A percentile compares a stretch with the other conserved stretches of the same genome.
Conservation (phyloP, 2,888 invertebrate genomes). For the Dryobotodes eremita region DNA sequence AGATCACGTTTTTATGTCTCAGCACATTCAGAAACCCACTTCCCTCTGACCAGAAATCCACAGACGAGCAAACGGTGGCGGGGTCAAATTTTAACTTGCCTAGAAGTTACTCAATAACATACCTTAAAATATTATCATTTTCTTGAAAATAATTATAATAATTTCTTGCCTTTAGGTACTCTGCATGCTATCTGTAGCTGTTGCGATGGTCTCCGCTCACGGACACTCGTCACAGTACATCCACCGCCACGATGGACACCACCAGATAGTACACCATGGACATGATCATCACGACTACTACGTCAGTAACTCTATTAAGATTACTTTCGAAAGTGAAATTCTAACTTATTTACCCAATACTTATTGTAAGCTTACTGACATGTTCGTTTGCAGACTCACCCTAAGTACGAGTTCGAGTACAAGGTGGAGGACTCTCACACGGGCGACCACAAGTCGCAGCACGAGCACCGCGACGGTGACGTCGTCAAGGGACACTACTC, state of each 20-base stretch:
- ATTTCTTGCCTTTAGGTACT: slow-evolving; percentile 37
- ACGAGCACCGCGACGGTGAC: too few species aligned
- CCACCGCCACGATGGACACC: slow-evolving; percentile 79
- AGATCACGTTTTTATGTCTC: not conserved
- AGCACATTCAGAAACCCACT: not conserved
- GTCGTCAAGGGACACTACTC: too few species aligned
- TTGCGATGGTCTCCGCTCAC: slow-evolving; percentile 41
- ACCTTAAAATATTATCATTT: not conserved
- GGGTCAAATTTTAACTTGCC: not conserved
- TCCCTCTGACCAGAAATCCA: too few species aligned
- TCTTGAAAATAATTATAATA: not conserved
- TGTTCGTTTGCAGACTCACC: too few species aligned
- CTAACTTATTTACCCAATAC: too few species aligned
- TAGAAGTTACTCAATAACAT: not conserved
- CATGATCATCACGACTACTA: slow-evolving; percentile 68
- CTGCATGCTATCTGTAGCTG: slow-evolving; percentile 42
- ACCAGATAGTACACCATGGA: slow-evolving; percentile 73
- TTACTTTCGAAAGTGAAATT: too few species aligned
- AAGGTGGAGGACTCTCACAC: too few species aligned
- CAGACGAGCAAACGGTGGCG: too few species aligned
- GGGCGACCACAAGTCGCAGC: too few species aligned
- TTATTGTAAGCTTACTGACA: too few species aligned
- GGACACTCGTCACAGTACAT: slow-evolving; percentile 66
- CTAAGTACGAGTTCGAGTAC: too few species aligned
- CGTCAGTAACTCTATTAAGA: slow-evolving; percentile 16